Evolutionary conservation across 1,140 invertebrate species (phyloP).

Genomic region (Drosophila azteca): DNA sequence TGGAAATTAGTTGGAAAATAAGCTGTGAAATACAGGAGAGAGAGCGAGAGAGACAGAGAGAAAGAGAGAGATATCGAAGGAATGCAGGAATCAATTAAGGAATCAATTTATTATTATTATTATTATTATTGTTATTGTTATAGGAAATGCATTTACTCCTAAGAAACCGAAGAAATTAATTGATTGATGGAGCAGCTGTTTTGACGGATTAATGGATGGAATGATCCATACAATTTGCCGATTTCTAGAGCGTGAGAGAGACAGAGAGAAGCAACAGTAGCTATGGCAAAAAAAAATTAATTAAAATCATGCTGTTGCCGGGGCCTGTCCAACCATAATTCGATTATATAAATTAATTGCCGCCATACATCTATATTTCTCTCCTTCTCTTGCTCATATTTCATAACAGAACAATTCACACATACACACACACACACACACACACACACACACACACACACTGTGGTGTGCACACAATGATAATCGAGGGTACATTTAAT

Average conservation of each 20-base stretch:
- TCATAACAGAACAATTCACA: conserved; percentile 6
- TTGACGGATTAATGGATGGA: conserved; percentile 24
- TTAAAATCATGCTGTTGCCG: conserved; percentile 32
- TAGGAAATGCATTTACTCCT: conserved; percentile 3
- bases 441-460: too few relatives aligned
- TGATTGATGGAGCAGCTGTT: conserved; percentile 26
- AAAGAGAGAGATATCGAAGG: too few relatives aligned
- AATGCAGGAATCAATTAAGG: too few relatives aligned
- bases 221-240: conserved; percentile 1
- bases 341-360: conserved; percentile 59
- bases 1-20: too few relatives aligned
- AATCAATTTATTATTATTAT: neutral
- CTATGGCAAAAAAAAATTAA: conserved; percentile 29
- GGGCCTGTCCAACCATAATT: conserved; percentile 12
- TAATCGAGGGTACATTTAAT: conserved; percentile 14
- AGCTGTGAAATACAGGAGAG: too few relatives aligned
- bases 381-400: neutral
- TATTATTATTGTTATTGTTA: too few relatives aligned
- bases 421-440: neutral
- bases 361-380: neutral
- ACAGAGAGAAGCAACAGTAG: too few relatives aligned
- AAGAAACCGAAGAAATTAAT: conserved; percentile 21
- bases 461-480: neutral
- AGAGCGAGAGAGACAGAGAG: too few relatives aligned
- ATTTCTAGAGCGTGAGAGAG: too few relatives aligned